Percentiles rank a stretch among this genome's conserved stretches.
Conservation (phyloP, 1,140 invertebrate species). For the Helicoverpa armigera region DNA sequence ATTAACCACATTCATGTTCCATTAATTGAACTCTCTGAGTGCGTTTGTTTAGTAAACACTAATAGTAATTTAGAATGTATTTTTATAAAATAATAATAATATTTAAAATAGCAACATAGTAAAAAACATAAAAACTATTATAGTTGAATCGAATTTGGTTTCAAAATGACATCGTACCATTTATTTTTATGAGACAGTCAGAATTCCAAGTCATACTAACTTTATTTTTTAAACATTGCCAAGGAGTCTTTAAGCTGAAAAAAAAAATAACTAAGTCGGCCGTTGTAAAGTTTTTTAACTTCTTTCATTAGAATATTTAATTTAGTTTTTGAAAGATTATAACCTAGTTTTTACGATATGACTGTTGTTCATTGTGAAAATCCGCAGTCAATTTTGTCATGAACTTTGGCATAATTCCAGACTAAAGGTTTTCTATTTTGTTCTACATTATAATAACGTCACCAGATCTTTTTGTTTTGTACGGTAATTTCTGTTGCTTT, state of each 20-base stretch:
- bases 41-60: not conserved
- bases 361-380: not conserved
- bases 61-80: not conserved
- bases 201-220: not conserved
- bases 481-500: no score
- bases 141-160: constrained; percentile 16
- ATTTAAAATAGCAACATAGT: constrained; percentile 12
- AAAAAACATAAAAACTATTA: not conserved
- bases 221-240: not conserved
- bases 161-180: not conserved
- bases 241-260: not conserved
- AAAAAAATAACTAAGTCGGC: not conserved
- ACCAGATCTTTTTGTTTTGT: no score
- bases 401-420: no score
- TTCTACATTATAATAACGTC: no score
- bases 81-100: not conserved
- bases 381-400: no score
- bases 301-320: not conserved
- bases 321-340: not conserved
- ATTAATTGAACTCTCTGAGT: not conserved
- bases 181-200: not conserved
- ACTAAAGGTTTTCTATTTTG: no score
- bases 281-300: not conserved
- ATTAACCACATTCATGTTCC: not conserved
- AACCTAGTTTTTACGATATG: not conserved